Percentiles rank a stretch among this genome's conserved stretches.
These are phyloP conservation scores for Echeneis naucrates DNA, from an alignment of 2,797 vertebrate genomes.

Conservation along the genomic window DNA sequence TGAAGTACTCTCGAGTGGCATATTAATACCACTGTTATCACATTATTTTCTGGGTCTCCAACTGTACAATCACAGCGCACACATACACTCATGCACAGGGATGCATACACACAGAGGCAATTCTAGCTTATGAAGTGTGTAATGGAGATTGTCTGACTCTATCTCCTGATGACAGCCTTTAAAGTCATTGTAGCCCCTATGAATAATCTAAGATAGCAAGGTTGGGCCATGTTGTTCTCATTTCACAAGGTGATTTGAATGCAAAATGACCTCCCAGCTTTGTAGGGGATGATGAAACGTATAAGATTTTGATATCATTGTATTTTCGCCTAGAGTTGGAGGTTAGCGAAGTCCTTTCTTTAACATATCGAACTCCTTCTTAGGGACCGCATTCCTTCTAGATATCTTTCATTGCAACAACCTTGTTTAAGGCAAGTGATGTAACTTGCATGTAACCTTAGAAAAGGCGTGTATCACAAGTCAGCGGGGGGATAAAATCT, in stretches of 20 bases:
- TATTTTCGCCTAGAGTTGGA: slow-evolving; percentile 61
- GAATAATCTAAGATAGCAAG: slow-evolving; percentile 63
- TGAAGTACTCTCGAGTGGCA: slow-evolving; percentile 64
- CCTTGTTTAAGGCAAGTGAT: slow-evolving; percentile 83
- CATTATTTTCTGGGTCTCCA: slow-evolving; percentile 63
- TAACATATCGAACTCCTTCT: slow-evolving; percentile 70
- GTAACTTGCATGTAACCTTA: slow-evolving; percentile 81
- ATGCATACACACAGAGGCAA: slow-evolving; percentile 28
- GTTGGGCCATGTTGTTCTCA: slow-evolving; percentile 47
- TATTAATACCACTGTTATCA: slow-evolving; percentile 67
- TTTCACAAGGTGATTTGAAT: slow-evolving; percentile 63
- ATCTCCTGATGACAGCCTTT: slow-evolving; percentile 60
- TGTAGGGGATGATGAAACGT: slow-evolving; percentile 72
- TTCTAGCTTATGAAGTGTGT: slow-evolving; percentile 60
- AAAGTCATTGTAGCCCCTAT: slow-evolving; percentile 51
- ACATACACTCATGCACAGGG: slow-evolving; percentile 33
- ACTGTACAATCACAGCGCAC: slow-evolving; percentile 30
- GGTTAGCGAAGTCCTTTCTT: slow-evolving; percentile 64
- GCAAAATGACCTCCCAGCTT: slow-evolving; percentile 58
- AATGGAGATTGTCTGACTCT: slow-evolving; percentile 69
- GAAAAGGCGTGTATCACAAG: slow-evolving; percentile 72
- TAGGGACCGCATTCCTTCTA: slow-evolving; percentile 68
- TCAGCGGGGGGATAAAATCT: slow-evolving; percentile 76
- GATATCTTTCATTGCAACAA: slow-evolving; percentile 77
- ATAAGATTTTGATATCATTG: slow-evolving; percentile 49